Evolutionary conservation across 2,797 vertebrate genomes (phyloP).

Genomic region (Pangasius sanitwongsei): DNA sequence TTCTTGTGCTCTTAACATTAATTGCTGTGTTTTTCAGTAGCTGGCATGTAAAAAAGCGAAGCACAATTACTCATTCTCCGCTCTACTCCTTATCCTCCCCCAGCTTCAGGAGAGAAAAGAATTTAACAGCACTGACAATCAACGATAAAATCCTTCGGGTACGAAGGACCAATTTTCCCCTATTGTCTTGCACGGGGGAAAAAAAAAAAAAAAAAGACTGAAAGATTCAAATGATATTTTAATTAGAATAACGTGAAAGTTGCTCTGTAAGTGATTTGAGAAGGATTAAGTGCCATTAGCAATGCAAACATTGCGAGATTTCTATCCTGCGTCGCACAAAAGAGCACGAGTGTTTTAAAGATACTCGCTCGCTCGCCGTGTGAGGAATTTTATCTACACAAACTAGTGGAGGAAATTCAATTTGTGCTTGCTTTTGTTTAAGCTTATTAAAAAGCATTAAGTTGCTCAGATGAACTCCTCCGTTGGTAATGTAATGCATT

Average conservation of each 20-base stretch:
- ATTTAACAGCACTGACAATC: background rate
- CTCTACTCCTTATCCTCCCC: background rate
- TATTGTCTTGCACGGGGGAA: background rate
- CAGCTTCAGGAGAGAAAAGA: background rate
- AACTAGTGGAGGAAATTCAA: background rate
- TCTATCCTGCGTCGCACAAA: constrained; percentile 20
- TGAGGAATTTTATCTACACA: background rate
- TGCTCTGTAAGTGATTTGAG: constrained; percentile 40
- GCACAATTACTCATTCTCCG: background rate
- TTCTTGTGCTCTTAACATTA: background rate
- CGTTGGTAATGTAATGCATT: background rate
- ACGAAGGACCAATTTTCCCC: background rate
- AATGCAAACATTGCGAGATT: constrained; percentile 40
- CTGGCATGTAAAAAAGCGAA: background rate
- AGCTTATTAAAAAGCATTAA: background rate
- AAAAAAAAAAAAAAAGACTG: background rate
- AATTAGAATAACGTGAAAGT: constrained; percentile 39
- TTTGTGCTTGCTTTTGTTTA: background rate
- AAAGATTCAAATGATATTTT: constrained; percentile 26
- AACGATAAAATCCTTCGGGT: constrained; percentile 29
- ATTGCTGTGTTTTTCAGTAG: too few relatives aligned
- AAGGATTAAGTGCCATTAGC: constrained; percentile 37
- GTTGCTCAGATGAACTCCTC: background rate
- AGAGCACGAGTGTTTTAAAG: constrained; percentile 10
- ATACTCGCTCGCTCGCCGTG: background rate